phyloP scores from a whole-genome alignment of 2,113 vertebrate species.

The Ia io region DNA sequence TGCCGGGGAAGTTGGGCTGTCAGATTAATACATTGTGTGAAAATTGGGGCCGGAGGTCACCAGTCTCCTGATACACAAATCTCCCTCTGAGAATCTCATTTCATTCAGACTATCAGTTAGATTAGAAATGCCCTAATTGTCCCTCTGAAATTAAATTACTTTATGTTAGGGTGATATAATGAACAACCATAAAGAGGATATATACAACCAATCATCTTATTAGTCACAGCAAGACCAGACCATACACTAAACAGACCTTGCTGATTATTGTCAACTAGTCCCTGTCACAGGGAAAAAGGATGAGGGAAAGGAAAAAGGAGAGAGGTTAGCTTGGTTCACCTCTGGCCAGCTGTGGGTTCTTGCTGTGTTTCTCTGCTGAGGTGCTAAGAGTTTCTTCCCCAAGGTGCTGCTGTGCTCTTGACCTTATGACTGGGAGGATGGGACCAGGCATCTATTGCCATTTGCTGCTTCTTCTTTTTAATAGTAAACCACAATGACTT shows the following conservation, averaged over 20 bases:
- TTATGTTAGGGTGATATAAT: constrained; percentile 90
- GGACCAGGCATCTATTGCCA: not conserved
- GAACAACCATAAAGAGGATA: constrained; percentile 86
- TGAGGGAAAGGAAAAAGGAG: constrained; percentile 10
- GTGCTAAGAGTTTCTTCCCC: not conserved
- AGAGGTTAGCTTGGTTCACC: constrained; percentile 29
- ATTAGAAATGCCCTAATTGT: constrained; percentile 92
- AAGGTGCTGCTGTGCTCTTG: not conserved
- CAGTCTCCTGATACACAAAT: constrained; percentile 85
- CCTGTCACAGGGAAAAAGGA: constrained; percentile 67
- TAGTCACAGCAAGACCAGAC: constrained; percentile 87
- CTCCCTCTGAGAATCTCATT: constrained; percentile 88
- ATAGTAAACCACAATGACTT: not conserved
- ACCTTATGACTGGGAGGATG: not conserved
- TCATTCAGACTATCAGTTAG: constrained; percentile 91
- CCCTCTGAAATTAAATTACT: constrained; percentile 90
- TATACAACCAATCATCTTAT: constrained; percentile 90
- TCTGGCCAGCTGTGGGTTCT: not conserved
- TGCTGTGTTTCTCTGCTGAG: not conserved
- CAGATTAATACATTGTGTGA: constrained; percentile 86
- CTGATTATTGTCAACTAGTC: constrained; percentile 78
- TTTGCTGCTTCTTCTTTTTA: not conserved
- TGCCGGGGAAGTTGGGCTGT: constrained; percentile 79
- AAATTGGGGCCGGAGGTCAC: constrained; percentile 87
- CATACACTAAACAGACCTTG: constrained; percentile 84